Conservation (phyloP, 2,797 vertebrate genomes). For the Coendou prehensilis region DNA sequence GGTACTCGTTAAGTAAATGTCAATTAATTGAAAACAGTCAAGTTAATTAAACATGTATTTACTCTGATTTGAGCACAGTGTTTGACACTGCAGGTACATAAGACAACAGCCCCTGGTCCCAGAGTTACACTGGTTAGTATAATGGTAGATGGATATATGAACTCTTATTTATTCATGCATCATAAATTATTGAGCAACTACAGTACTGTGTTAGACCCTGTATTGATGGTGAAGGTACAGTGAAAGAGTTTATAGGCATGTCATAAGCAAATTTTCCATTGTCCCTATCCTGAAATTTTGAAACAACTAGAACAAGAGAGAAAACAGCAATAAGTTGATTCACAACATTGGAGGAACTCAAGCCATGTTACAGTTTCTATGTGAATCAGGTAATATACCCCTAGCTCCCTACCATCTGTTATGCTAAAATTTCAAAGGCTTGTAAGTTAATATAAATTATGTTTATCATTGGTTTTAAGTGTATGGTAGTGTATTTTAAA, state of each 20-base stretch:
- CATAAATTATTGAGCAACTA: conserved; percentile 2
- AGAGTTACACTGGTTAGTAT: background rate
- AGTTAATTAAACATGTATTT: background rate
- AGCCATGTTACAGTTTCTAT: background rate
- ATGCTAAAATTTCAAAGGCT: conserved; percentile 15
- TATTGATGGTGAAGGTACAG: background rate
- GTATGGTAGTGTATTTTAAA: background rate
- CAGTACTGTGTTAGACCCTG: background rate
- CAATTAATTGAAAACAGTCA: conserved; percentile 19
- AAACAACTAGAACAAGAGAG: conserved; percentile 11
- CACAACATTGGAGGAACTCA: background rate
- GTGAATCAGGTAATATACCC: background rate
- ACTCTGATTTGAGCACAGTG: background rate
- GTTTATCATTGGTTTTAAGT: background rate
- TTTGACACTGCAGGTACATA: background rate
- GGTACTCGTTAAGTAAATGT: conserved; percentile 11
- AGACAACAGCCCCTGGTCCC: background rate
- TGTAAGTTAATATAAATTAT: conserved; percentile 4
- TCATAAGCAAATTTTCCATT: background rate
- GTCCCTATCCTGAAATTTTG: background rate
- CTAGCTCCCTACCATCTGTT: background rate
- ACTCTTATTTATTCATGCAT: background rate
- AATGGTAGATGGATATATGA: background rate
- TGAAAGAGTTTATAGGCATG: background rate
- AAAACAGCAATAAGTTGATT: background rate